These are phyloP conservation scores for Chironomus riparius DNA, from an alignment of 2,888 invertebrate genomes.

Conservation along the genomic window DNA sequence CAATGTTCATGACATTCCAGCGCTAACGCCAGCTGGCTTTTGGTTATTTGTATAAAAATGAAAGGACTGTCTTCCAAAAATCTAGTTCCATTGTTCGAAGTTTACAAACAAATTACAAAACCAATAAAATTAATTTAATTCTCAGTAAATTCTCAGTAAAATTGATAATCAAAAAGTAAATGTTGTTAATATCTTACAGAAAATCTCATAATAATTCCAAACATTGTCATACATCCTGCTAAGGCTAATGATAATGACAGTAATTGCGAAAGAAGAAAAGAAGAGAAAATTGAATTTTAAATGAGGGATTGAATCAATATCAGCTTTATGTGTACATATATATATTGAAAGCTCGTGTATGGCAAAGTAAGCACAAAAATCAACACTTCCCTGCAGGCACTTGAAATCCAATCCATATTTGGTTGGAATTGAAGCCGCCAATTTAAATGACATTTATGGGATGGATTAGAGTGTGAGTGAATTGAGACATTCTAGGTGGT, in stretches of 20 bases:
- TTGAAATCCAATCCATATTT: slow-evolving; percentile 17
- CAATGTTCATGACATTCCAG: too few relatives aligned
- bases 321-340: not conserved
- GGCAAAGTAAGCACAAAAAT: not conserved
- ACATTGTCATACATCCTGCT: not conserved
- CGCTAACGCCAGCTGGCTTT: too few relatives aligned
- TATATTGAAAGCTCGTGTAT: not conserved
- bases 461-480: not conserved
- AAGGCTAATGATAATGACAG: not conserved
- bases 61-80: too few relatives aligned
- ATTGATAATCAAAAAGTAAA: too few relatives aligned
- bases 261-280: not conserved
- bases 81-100: too few relatives aligned
- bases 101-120: too few relatives aligned
- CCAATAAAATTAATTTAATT: too few relatives aligned
- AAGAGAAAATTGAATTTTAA: not conserved
- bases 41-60: too few relatives aligned
- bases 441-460: slow-evolving; percentile 12
- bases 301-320: not conserved
- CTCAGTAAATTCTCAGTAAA: too few relatives aligned
- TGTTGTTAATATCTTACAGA: too few relatives aligned
- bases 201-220: too few relatives aligned
- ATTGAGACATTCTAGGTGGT: not conserved
- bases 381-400: not conserved
- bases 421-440: not conserved